Evolutionary conservation across 2,797 vertebrate genomes (phyloP).

Genomic region (Cossypha heuglini): DNA sequence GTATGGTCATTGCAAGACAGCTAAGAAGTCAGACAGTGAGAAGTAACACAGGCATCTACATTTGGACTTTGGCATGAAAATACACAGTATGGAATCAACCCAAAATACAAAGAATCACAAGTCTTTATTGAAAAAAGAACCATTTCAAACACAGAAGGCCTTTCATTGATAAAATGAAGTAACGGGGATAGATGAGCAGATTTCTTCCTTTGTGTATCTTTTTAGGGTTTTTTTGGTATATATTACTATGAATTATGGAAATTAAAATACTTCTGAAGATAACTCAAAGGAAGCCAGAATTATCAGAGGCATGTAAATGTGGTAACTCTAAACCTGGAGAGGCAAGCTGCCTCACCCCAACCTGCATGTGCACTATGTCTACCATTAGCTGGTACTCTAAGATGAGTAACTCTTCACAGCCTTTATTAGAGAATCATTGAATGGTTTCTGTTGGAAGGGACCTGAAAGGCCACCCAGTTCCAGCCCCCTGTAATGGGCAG

Average conservation of each 20-base stretch:
- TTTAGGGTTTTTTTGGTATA: background rate
- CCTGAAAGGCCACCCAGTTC: background rate
- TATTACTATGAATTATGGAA: background rate
- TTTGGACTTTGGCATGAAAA: background rate
- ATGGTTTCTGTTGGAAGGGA: background rate
- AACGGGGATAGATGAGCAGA: background rate
- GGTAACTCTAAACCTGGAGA: background rate
- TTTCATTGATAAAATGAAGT: background rate
- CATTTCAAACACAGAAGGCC: background rate
- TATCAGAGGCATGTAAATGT: background rate
- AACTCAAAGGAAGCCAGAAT: background rate
- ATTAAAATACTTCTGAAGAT: background rate
- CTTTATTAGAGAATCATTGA: background rate
- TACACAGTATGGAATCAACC: background rate
- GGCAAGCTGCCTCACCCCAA: background rate
- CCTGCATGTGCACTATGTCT: background rate
- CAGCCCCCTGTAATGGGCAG: background rate
- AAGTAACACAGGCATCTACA: background rate
- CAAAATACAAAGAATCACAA: background rate
- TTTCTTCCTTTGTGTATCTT: background rate
- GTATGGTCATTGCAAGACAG: background rate
- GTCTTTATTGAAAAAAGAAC: background rate
- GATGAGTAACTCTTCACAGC: background rate
- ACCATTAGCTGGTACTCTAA: background rate
- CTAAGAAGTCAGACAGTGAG: background rate